Percentiles rank a stretch among this genome's conserved stretches.
Evolutionary conservation across 2,113 vertebrate genomes (phyloP).

Genomic region (Podarcis muralis): DNA sequence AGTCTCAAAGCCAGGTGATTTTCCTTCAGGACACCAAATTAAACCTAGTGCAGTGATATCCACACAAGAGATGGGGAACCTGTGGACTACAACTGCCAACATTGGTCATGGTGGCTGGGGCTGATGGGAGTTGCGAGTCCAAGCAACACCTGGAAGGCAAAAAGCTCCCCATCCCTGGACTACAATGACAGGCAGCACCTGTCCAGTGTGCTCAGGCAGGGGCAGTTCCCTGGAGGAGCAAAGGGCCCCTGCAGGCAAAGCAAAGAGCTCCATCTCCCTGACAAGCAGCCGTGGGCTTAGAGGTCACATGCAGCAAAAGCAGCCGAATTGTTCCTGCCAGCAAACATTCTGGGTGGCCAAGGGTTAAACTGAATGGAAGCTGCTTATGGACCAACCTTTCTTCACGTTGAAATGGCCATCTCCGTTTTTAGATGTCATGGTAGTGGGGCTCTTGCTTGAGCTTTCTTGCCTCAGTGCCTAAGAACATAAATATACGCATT

Average conservation of each 20-base stretch:
- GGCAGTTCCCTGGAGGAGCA: no score
- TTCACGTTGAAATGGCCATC: slow-evolving; percentile 37
- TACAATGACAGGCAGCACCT: no score
- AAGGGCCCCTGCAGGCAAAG: no score
- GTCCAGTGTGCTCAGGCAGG: no score
- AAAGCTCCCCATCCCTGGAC: background rate
- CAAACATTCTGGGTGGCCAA: background rate
- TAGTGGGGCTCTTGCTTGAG: slow-evolving; percentile 41
- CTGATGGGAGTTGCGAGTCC: background rate
- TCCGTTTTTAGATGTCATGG: slow-evolving; percentile 7
- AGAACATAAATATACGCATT: slow-evolving; percentile 48
- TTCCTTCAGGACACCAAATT: no score
- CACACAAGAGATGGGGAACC: no score
- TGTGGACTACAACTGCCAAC: background rate
- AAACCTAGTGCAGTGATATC: no score
- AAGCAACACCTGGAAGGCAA: background rate
- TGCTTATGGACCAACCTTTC: slow-evolving; percentile 58
- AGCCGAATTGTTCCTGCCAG: background rate
- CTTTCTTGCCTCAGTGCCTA: slow-evolving; percentile 61
- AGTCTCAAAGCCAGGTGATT: no score
- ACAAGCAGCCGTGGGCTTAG: background rate
- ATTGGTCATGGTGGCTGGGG: no score
- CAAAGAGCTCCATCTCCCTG: background rate
- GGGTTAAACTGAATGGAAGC: background rate
- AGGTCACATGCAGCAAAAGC: background rate